Evolutionary conservation across 2,113 vertebrate genomes (phyloP).

Genomic region (Apodemus sylvaticus): DNA sequence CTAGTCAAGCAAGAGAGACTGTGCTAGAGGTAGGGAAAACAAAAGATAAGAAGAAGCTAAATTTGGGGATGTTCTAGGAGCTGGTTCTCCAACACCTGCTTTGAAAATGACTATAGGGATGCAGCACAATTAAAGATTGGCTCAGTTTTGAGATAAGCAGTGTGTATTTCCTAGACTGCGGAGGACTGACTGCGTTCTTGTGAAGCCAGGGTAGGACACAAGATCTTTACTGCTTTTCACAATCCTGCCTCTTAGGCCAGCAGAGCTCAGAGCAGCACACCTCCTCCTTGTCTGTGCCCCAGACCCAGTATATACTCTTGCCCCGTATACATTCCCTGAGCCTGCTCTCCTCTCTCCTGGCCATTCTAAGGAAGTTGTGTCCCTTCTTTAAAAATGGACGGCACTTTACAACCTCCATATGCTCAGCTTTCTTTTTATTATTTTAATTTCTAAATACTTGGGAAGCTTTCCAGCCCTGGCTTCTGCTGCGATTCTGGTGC

Average conservation of each 20-base stretch:
- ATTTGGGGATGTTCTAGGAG: not conserved
- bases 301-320: rapidly evolving
- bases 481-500: slow-evolving; percentile 59
- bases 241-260: not conserved
- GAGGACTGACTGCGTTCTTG: not conserved
- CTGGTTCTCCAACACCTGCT: not conserved
- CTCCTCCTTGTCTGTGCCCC: rapidly evolving
- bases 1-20: not conserved
- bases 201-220: not conserved
- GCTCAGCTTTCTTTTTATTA: slow-evolving; percentile 82
- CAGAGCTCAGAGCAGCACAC: rapidly evolving
- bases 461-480: slow-evolving; percentile 82
- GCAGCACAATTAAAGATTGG: not conserved
- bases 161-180: not conserved
- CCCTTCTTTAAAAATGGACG: slow-evolving; percentile 74
- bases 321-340: rapidly evolving
- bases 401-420: slow-evolving; percentile 83
- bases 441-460: slow-evolving; percentile 78
- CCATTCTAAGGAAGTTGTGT: not conserved
- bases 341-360: not conserved
- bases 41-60: not conserved
- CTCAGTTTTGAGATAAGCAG: not conserved
- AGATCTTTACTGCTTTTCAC: not conserved
- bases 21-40: not conserved
- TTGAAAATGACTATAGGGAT: not conserved